Base-by-base conservation (phyloP, 2,797 vertebrate species). In the Cynodonichthys magdalenae region DNA sequence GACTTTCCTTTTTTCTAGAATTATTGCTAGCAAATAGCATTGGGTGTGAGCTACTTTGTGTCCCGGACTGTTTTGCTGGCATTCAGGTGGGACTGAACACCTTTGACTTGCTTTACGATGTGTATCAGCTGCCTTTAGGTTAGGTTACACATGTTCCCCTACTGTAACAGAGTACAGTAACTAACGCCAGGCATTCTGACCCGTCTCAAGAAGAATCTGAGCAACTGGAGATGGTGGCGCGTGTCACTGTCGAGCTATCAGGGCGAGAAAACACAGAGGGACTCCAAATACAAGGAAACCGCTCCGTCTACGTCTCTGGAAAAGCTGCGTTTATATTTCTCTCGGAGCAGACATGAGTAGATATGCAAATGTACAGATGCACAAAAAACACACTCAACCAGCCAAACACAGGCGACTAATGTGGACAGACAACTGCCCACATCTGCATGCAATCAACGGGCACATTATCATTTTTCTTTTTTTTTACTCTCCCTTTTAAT, bases 21-120 rank as follows among this genome's bases (percentile, higher is more conserved):
- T 39, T 92, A 92, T 92, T 92, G 89, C 88, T 91, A 78, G 74
- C 42, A 81, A 83, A 87, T 57, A 62, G 60, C 75, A 61, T 53
- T 56, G 69, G 59, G 46, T 48, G 53, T 56, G 36, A 53, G 60
- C 77, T 81, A 74, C 80, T 64, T 53, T 15, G 58, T n/a, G 58
- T 85, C 46, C 71, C 63, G 12, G 5, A 49, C 49, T 58, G 34
- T 60, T 42, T 64, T 71, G 70, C 65, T 79, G 81, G 71, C 79
- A 31, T 44, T 44, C 42, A 17, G 42, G 15, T 44, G 34, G 2
- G 34, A 36, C 34, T 36, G 34, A 10, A 36, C 34, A 65, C 64
- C 51, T 36, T 47, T 63, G 39, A 28, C n/a, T 39, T 15, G 50
- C 36, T 57, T 36, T 41, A 74, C 47, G 45, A 59, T 29, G 18